Base-by-base conservation (phyloP, 2,888 invertebrate species). In the Melangyna quadrimaculata region DNA sequence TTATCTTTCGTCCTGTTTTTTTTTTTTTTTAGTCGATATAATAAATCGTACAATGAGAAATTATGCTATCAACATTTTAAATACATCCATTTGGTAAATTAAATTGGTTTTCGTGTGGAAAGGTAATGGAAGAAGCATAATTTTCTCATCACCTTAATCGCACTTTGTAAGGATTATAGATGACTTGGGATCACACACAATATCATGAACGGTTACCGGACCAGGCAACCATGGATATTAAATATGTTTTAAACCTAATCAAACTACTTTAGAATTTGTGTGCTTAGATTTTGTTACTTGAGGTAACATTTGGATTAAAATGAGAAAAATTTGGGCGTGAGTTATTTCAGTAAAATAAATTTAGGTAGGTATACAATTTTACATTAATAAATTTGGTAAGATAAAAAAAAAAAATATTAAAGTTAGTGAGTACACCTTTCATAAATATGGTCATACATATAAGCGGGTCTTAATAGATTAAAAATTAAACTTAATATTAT, bases 21-120 rank as follows among this genome's bases (percentile, higher is more conserved):
- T 19, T 57, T 40, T 59, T 35, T 61, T 40, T 48, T 48, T 32
- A 63, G 74, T 43, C 79, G 61, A 73, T 83, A 69, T 72, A 75
- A 80, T 81, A 86, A 81, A 81, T 81, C 86, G 81, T 57, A 65
- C 81, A 63, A 81, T 81, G 81, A 86, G 63, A 78, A 81, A 86
- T 86, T 86, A 86, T 86, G 81, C 86, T 69, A 86, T 86, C 86
- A 86, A 81, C 81, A 74, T 81, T 86, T 80, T 81, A 86, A 86
- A 86, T 81, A 87, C 82, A 67, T 82, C 87, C 81, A 87, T 87
- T 87, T 82, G 82, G 87, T 87, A 87, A 87, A 87, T 87, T 82
- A 87, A 82, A 87, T 87, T 82, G 87, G 37, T 82, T 77, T 77
- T 43, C 57, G 67, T 87, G 77, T 37, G 73, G 79, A 73, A 63